These are phyloP conservation scores for Sebastes nivosus DNA, from an alignment of 2,797 vertebrate genomes.

Conservation along the genomic window DNA sequence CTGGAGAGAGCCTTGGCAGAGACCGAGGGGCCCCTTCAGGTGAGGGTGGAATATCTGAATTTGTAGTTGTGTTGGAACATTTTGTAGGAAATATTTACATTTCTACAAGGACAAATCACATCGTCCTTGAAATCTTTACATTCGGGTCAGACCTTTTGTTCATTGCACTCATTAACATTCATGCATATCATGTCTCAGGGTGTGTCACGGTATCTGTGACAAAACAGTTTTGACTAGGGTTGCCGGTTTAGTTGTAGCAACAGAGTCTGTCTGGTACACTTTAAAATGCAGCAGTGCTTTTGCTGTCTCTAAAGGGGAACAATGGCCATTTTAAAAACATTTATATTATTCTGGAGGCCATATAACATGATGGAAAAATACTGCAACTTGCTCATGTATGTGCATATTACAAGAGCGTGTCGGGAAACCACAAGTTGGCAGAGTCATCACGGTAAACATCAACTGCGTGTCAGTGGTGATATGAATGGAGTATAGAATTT, in stretches of 20 bases:
- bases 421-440: too few species aligned
- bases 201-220: conserved; percentile 5
- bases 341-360: too few species aligned
- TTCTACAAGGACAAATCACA: neutral
- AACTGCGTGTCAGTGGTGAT: too few species aligned
- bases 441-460: too few species aligned
- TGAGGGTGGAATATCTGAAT: conserved; percentile 57
- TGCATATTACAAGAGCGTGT: too few species aligned
- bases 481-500: too few species aligned
- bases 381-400: too few species aligned
- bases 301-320: neutral
- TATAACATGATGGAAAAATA: too few species aligned
- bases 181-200: conserved; percentile 5
- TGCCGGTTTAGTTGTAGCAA: conserved; percentile 39
- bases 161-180: neutral
- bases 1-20: conserved; percentile 90
- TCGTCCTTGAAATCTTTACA: neutral
- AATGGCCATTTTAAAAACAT: too few species aligned
- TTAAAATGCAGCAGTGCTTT: neutral
- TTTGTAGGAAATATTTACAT: neutral
- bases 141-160: neutral
- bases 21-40: conserved; percentile 92
- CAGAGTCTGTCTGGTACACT: conserved; percentile 1
- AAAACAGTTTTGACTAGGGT: conserved; percentile 28
- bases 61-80: neutral